Percentiles rank a stretch among this genome's conserved stretches.
phyloP scores from a whole-genome alignment of 2,888 invertebrate genomes.

The Rugalucina vietnamica region DNA sequence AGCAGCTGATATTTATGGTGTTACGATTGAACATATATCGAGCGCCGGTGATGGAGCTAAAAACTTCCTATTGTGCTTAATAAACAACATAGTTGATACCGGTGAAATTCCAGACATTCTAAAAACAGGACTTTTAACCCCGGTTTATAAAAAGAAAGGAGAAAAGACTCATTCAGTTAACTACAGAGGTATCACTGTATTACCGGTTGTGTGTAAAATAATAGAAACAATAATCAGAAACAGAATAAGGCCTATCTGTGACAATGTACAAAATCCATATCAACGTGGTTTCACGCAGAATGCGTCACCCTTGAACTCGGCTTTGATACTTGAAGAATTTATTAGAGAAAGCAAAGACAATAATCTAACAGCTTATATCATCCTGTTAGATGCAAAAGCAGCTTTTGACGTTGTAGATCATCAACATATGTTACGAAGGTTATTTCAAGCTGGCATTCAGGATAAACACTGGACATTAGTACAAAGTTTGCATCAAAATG shows the following conservation, averaged over 20 bases:
- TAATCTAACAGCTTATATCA: neutral
- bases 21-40: constrained; percentile 4
- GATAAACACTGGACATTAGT: constrained; percentile 18
- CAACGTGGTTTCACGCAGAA: constrained; percentile 24
- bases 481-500: neutral
- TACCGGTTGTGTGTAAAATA: constrained; percentile 19
- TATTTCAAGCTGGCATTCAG: constrained; percentile 22
- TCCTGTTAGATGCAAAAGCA: constrained; percentile 34
- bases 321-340: constrained; percentile 24
- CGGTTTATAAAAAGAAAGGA: constrained; percentile 35
- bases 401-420: constrained; percentile 38
- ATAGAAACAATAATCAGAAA: constrained; percentile 12
- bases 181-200: constrained; percentile 34
- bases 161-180: neutral
- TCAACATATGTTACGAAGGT: constrained; percentile 12
- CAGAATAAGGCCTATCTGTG: neutral
- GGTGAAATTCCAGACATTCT: constrained; percentile 19
- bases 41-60: neutral
- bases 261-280: neutral
- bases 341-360: constrained; percentile 15
- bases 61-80: neutral
- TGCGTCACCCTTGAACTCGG: constrained; percentile 25
- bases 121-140: constrained; percentile 24
- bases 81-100: constrained; percentile 3
- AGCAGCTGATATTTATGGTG: constrained; percentile 13